phyloP scores from a whole-genome alignment of 2,888 invertebrate genomes.

The Pyralis farinalis region DNA sequence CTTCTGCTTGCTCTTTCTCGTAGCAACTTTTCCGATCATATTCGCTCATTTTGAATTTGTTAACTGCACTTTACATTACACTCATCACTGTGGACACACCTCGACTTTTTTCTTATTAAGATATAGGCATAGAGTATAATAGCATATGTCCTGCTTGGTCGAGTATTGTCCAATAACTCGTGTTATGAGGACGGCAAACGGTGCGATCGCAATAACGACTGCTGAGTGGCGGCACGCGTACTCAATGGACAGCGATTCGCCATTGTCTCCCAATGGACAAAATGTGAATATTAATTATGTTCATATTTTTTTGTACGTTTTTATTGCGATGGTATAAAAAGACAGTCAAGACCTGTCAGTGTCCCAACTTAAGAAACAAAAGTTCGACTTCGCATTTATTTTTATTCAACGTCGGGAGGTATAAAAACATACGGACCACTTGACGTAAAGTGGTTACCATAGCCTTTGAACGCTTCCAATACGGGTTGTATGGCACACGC shows the following conservation, averaged over 20 bases:
- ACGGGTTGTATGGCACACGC: too few species aligned
- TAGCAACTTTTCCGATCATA: conserved; percentile 55
- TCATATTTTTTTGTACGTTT: too few species aligned
- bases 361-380: too few species aligned
- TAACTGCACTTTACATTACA: conserved; percentile 11
- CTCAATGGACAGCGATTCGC: conserved; percentile 50
- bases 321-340: too few species aligned
- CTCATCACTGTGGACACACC: conserved; percentile 19
- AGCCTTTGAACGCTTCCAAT: too few species aligned
- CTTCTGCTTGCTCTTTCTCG: conserved; percentile 56
- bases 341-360: too few species aligned
- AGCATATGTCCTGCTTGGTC: conserved; percentile 38
- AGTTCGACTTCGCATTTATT: too few species aligned
- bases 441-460: too few species aligned
- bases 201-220: conserved; percentile 64
- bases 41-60: conserved; percentile 58
- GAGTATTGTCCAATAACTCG: conserved; percentile 59
- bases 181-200: conserved; percentile 71
- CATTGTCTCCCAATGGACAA: conserved; percentile 60
- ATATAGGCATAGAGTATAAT: conserved; percentile 14
- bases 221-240: conserved; percentile 44
- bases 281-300: conserved; percentile 65
- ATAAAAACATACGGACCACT: too few species aligned
- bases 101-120: background rate
- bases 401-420: too few species aligned